Conservation (phyloP, 2,113 vertebrate genomes). For the Laticauda colubrina region DNA sequence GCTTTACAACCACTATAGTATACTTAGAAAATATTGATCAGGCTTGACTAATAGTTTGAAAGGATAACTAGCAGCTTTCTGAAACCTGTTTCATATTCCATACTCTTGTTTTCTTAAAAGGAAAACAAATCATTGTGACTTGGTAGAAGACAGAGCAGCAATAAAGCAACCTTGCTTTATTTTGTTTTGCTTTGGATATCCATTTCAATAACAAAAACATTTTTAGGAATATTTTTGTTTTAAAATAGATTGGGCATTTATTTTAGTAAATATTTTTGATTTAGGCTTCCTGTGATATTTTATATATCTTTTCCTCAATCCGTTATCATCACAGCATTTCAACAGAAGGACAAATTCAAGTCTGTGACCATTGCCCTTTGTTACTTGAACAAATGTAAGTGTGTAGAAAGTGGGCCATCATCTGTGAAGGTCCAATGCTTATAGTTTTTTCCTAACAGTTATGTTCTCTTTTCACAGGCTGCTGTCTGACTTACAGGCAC, state of each 20-base stretch:
- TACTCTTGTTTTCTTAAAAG: neutral
- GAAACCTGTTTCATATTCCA: neutral
- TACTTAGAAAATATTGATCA: neutral
- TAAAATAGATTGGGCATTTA: neutral
- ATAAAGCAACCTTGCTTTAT: neutral
- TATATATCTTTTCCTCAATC: neutral
- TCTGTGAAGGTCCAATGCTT: constrained; percentile 37
- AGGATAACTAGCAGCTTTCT: neutral
- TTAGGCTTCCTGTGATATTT: neutral
- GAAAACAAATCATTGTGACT: neutral
- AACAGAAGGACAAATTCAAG: neutral
- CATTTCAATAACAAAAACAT: neutral
- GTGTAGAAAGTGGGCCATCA: constrained; percentile 15
- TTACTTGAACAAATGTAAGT: neutral
- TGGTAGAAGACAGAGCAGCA: neutral
- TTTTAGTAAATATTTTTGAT: neutral
- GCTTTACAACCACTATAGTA: neutral
- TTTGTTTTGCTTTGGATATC: neutral
- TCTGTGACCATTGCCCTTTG: neutral
- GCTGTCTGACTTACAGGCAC: constrained; percentile 51
- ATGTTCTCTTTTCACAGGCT: constrained; percentile 53
- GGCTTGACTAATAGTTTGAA: neutral
- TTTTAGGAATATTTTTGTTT: neutral
- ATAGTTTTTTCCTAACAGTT: constrained; percentile 40
- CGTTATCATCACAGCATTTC: neutral